These are phyloP conservation scores for Oceanites oceanicus DNA, from an alignment of 2,113 vertebrate genomes.

Conservation along the genomic window DNA sequence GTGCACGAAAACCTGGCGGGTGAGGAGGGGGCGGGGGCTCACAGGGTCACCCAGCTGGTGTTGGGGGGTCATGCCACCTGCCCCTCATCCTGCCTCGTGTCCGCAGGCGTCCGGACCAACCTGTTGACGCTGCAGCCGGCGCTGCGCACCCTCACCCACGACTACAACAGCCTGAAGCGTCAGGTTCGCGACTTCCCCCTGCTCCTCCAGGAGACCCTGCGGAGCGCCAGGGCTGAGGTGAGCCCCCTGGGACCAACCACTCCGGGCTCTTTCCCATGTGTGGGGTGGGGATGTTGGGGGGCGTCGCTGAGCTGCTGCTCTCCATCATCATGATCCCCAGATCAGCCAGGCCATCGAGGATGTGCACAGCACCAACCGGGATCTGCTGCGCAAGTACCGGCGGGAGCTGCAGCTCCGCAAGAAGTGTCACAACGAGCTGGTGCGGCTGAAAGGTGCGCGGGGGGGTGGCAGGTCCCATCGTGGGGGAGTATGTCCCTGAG, in stretches of 20 bases:
- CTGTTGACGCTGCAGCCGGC: constrained; percentile 92
- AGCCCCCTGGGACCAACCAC: background rate
- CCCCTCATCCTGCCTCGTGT: background rate
- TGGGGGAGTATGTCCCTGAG: accelerated
- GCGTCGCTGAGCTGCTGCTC: accelerated
- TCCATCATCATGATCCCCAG: constrained; percentile 54
- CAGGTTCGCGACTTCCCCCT: constrained; percentile 93
- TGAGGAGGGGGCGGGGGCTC: background rate
- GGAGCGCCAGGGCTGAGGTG: constrained; percentile 86
- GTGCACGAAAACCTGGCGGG: constrained; percentile 97
- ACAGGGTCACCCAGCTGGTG: accelerated
- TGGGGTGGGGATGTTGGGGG: accelerated
- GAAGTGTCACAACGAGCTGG: constrained; percentile 95
- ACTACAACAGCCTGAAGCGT: constrained; percentile 93
- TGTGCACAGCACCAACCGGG: constrained; percentile 87
- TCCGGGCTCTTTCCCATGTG: accelerated
- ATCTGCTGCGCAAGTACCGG: constrained; percentile 92
- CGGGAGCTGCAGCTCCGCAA: constrained; percentile 95
- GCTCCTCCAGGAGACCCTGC: constrained; percentile 88
- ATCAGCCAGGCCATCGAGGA: constrained; percentile 90
- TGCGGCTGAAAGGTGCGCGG: constrained; percentile 86
- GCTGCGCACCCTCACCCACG: constrained; percentile 87
- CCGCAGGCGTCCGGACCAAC: constrained; percentile 89
- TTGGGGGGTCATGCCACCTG: accelerated
- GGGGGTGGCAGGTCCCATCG: accelerated